Percentiles rank a stretch among this genome's conserved stretches.
phyloP scores from a whole-genome alignment of 2,888 invertebrate genomes.

The Diplazon laetatorius region DNA sequence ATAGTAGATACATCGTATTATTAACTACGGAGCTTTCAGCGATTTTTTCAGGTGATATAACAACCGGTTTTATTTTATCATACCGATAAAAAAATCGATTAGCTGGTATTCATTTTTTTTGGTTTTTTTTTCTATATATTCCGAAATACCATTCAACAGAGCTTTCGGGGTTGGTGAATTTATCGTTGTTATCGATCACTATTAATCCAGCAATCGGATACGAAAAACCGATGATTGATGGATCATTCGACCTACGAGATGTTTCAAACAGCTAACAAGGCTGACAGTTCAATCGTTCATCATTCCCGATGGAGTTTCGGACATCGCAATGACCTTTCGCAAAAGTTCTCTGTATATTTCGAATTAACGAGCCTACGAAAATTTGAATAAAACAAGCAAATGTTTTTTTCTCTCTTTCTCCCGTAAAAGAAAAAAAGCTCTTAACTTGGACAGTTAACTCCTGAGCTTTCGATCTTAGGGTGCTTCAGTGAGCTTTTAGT shows the following conservation, averaged over 20 bases:
- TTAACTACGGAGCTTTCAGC: too few species aligned
- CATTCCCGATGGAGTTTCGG: not conserved
- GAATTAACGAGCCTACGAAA: too few species aligned
- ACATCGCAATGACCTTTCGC: not conserved
- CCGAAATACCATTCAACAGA: not conserved
- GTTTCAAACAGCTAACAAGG: not conserved
- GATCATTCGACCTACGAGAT: not conserved
- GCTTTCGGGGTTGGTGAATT: not conserved
- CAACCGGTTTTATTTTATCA: too few species aligned
- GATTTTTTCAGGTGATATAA: too few species aligned
- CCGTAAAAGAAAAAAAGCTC: not conserved
- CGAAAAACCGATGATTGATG: too few species aligned
- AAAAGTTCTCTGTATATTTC: too few species aligned
- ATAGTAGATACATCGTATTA: too few species aligned
- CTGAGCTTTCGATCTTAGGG: not conserved
- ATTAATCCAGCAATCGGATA: not conserved
- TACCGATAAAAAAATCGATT: not conserved
- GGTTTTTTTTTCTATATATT: not conserved
- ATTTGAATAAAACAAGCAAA: too few species aligned
- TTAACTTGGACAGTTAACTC: too few species aligned
- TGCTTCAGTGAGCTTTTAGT: constrained; percentile 19
- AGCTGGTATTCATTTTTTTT: not conserved
- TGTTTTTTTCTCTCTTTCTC: too few species aligned
- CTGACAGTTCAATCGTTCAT: not conserved
- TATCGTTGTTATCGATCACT: not conserved